Evolutionary conservation across 2,113 vertebrate genomes (phyloP).

Genomic region (Mastomys natalensis): DNA sequence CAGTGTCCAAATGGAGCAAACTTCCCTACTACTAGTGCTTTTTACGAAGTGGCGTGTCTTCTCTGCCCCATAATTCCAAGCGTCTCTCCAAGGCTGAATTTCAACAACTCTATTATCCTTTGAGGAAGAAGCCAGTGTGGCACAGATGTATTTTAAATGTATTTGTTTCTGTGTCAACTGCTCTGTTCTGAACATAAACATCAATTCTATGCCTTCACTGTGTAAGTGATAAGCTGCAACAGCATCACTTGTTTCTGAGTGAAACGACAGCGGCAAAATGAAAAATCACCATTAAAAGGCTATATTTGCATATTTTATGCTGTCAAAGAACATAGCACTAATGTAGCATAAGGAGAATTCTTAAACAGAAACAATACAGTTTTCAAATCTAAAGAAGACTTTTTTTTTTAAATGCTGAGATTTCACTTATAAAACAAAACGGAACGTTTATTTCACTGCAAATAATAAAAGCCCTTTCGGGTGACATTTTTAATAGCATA

Average conservation of each 20-base stretch:
- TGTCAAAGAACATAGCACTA: conserved; percentile 79
- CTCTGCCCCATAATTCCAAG: neutral
- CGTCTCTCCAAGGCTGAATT: conserved; percentile 33
- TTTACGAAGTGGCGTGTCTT: neutral
- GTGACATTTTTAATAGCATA: conserved; percentile 87
- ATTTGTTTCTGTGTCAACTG: conserved; percentile 78
- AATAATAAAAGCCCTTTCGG: conserved; percentile 84
- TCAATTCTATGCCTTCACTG: conserved; percentile 77
- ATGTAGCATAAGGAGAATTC: conserved; percentile 85
- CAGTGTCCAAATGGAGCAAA: neutral
- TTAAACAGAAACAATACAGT: conserved; percentile 84
- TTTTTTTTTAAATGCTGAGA: conserved; percentile 82
- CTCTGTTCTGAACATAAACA: conserved; percentile 80
- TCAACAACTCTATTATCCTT: conserved; percentile 43
- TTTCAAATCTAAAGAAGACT: conserved; percentile 84
- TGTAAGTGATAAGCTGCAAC: conserved; percentile 76
- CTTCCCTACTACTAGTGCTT: neutral
- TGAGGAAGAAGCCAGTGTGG: conserved; percentile 32
- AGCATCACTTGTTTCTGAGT: conserved; percentile 78
- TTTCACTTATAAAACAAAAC: conserved; percentile 82
- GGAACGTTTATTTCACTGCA: conserved; percentile 76
- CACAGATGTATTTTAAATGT: conserved; percentile 76
- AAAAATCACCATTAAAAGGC: conserved; percentile 81
- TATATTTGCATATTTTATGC: conserved; percentile 85
- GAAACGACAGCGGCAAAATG: conserved; percentile 81